Evolutionary conservation across 2,888 invertebrate genomes (phyloP).

Genomic region (Polyommatus iphigenia): DNA sequence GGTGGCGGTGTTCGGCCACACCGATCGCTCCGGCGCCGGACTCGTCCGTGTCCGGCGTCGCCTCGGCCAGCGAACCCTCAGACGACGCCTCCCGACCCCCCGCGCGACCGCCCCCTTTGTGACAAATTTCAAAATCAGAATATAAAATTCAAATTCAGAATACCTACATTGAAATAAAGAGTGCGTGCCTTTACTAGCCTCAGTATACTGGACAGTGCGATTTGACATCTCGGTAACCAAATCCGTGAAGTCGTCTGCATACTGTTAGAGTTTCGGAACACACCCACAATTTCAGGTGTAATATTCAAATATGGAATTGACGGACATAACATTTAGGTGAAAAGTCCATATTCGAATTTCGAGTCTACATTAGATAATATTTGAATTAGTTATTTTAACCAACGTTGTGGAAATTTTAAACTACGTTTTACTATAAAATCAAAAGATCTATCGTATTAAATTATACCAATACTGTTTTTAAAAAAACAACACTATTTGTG

Average conservation of each 20-base stretch:
- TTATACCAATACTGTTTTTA: background rate
- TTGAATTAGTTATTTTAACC: background rate
- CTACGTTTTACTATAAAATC: slow-evolving; percentile 10
- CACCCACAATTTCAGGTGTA: background rate
- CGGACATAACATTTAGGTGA: background rate
- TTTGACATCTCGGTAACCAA: no score
- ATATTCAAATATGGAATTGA: background rate
- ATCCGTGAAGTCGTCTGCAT: background rate
- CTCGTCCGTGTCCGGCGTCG: slow-evolving; percentile 88
- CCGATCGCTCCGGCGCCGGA: slow-evolving; percentile 71
- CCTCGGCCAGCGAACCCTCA: slow-evolving; percentile 85
- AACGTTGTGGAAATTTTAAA: slow-evolving; percentile 3
- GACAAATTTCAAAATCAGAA: slow-evolving; percentile 28
- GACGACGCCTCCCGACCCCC: slow-evolving; percentile 80
- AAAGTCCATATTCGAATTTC: slow-evolving; percentile 12
- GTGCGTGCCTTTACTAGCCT: background rate
- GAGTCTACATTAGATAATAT: background rate
- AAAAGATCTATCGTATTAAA: background rate
- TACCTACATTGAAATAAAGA: background rate
- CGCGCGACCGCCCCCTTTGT: slow-evolving; percentile 49
- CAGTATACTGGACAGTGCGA: background rate
- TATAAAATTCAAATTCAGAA: slow-evolving; percentile 9
- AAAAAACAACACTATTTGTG: background rate
- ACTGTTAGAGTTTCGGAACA: background rate
- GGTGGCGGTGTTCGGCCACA: slow-evolving; percentile 64